phyloP scores from a whole-genome alignment of 1,140 invertebrate genomes.

The Bombyx mandarina region DNA sequence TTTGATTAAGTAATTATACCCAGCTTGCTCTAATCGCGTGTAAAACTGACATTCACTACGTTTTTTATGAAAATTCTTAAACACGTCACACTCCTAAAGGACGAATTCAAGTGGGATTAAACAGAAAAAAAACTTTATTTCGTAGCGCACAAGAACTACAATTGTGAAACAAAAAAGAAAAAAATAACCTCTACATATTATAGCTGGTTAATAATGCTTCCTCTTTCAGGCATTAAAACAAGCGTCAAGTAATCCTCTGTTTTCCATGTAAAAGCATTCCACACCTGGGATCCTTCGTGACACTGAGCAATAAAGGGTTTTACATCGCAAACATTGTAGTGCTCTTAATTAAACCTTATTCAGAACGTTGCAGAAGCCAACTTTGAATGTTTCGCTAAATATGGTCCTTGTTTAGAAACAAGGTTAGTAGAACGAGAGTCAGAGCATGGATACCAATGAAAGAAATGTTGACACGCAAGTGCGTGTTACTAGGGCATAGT shows the following conservation, averaged over 20 bases:
- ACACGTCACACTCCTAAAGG: slow-evolving; percentile 3
- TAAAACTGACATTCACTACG: slow-evolving; percentile 22
- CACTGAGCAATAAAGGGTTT: slow-evolving; percentile 38
- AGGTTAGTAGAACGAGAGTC: slow-evolving; percentile 46
- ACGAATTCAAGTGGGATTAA: not conserved
- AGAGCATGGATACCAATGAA: slow-evolving; percentile 32
- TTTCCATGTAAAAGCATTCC: slow-evolving; percentile 43
- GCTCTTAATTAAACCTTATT: slow-evolving; percentile 9
- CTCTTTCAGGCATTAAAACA: slow-evolving; percentile 29
- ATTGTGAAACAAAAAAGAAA: not conserved
- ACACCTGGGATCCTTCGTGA: slow-evolving; percentile 50
- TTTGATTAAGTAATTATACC: slow-evolving; percentile 44
- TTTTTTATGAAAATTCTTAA: slow-evolving; percentile 23
- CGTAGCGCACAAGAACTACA: not conserved
- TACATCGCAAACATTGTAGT: slow-evolving; percentile 16
- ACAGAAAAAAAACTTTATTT: not conserved
- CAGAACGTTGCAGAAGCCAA: slow-evolving; percentile 6
- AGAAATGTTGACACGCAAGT: slow-evolving; percentile 28
- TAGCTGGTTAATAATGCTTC: slow-evolving; percentile 21
- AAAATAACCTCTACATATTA: not conserved
- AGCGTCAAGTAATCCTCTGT: slow-evolving; percentile 39
- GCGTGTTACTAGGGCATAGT: slow-evolving; percentile 16
- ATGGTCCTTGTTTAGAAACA: slow-evolving; percentile 14
- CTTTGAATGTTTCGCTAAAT: slow-evolving; percentile 2
- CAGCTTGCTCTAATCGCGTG: slow-evolving; percentile 36